Base-by-base conservation (phyloP, 2,888 invertebrate genomes). In the Oscheius sp. region DNA sequence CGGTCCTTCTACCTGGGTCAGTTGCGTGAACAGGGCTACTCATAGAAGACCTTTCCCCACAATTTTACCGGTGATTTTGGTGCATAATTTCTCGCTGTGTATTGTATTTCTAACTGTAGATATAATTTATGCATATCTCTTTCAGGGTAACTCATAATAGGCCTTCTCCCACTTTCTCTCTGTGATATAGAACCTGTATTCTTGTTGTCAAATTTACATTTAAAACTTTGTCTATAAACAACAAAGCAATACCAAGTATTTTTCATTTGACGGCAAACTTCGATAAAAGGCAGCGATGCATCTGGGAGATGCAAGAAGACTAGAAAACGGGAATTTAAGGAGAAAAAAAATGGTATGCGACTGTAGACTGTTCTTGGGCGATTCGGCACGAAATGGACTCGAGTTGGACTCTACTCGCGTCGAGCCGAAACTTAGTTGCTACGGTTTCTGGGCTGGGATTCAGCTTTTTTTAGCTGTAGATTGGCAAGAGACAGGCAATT, bases 1-100 rank as follows among this genome's bases (percentile, higher is more conserved):
- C 89, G 91, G 75, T 88, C 88, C 10, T 84, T 88, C 75, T 91
- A 91, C 79, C 81, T 90, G 75, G 89, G 89, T 70, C 85, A 89
- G 29, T 81, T 91, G 53, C 90, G 89, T 82, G 68, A 68, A n/a
- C 68, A 68, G 53, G 68, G 68, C 35, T 68, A 68, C 42, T 68
- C 68, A 5, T 68, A 68, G 35, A 60, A 60, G 35, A 60, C 33
- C 11, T 33, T 35, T 21, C 21, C 21, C 21, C 21, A 21, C 21
- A 21, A 21, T 21, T 35, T 35, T 35, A 32, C n/a, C 32, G 11
- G 35, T 35, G n/a, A 21, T 50, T 32, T 21, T 33, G 48, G 65
- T 50, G 65, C 65, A 51, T 65, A 65, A 32, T 65, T 50, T 4
- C 35, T 63, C 48, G 47, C 48, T 47, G 7, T 33, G 33, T 60